Evolutionary conservation across 2,888 invertebrate genomes (phyloP), one percentile per base, ranked within the genome.

Genomic region (Tenthredo notha): DNA sequence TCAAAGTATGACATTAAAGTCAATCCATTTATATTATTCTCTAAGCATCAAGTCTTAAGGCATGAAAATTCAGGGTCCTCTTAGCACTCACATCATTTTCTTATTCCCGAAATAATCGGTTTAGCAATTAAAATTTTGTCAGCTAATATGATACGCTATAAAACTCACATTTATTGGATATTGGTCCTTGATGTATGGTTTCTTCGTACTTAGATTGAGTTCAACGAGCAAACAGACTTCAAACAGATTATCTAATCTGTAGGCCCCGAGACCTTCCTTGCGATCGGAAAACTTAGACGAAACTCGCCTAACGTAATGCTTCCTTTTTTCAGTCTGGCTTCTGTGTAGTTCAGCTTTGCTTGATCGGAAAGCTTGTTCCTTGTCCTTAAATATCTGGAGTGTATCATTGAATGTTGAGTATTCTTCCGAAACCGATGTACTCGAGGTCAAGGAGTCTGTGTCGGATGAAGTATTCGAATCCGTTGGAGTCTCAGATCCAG

Each of bases 221-320:
- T 96, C 97, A 43, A 97, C 96, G 85, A 97, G 93, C 15, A 97
- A 90, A 87, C 97, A 96, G 58, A 96, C 95, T 90, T 96, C 96
- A 89, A 97, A 97, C 78, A 97, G 89, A 7, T 95, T 91, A 72
- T 89, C 87, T n/a, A 50, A 15, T 84, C 85, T 86, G 61, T 93
- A 92, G 86, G 94, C 93, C 84, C 93, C 88, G 74, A 85, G 87
- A 85, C 87, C 82, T 88, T 90, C 90, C 88, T 89, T 87, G 88
- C 91, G 88, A 86, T 95, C 95, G 3, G 95, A 94, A 67, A 86
- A 89, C 67, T 95, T 93, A 0, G 95, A 95, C 0, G 96, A 96
- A 1, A 96, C 95, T 9, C 96, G 94, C 0, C 95, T 94, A 0
- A 96, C 95, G 94, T 96, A 96, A 88, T 95, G 95, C 90, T 96